Evolutionary conservation across 1,140 invertebrate genomes (phyloP).

Genomic region (Musca domestica): DNA sequence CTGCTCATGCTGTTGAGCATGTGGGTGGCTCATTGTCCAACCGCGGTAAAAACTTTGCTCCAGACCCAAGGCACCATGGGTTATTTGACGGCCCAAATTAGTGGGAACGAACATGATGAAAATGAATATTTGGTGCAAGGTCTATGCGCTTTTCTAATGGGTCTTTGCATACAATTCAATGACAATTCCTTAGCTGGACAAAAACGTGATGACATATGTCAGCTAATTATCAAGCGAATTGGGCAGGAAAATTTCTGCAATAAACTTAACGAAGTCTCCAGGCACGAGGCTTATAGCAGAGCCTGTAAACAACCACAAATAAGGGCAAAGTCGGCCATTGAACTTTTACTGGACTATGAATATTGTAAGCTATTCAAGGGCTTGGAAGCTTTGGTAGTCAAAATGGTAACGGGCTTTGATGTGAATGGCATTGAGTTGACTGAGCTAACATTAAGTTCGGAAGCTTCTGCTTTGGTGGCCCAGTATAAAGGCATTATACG

Average conservation of each 20-base stretch:
- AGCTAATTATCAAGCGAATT: slow-evolving; percentile 84
- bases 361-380: slow-evolving; percentile 88
- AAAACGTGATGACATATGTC: slow-evolving; percentile 77
- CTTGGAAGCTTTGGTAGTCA: slow-evolving; percentile 59
- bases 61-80: slow-evolving; percentile 81
- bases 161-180: slow-evolving; percentile 90
- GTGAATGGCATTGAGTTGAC: slow-evolving; percentile 56
- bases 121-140: slow-evolving; percentile 85
- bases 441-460: slow-evolving; percentile 56
- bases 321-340: slow-evolving; percentile 68
- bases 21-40: slow-evolving; percentile 85
- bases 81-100: slow-evolving; percentile 76
- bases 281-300: slow-evolving; percentile 86
- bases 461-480: slow-evolving; percentile 62
- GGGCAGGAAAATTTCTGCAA: slow-evolving; percentile 87
- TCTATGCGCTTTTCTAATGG: slow-evolving; percentile 91
- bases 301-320: slow-evolving; percentile 93
- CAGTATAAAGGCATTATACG: slow-evolving; percentile 89
- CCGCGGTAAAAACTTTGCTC: slow-evolving; percentile 82
- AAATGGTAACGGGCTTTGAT: slow-evolving; percentile 46
- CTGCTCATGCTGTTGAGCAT: slow-evolving; percentile 86
- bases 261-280: slow-evolving; percentile 80
- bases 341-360: slow-evolving; percentile 91
- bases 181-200: slow-evolving; percentile 80
- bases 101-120: slow-evolving; percentile 79